Percentiles rank a stretch among this genome's conserved stretches.
Conservation (phyloP, 2,797 vertebrate genomes). For the Chiloscyllium punctatum region DNA sequence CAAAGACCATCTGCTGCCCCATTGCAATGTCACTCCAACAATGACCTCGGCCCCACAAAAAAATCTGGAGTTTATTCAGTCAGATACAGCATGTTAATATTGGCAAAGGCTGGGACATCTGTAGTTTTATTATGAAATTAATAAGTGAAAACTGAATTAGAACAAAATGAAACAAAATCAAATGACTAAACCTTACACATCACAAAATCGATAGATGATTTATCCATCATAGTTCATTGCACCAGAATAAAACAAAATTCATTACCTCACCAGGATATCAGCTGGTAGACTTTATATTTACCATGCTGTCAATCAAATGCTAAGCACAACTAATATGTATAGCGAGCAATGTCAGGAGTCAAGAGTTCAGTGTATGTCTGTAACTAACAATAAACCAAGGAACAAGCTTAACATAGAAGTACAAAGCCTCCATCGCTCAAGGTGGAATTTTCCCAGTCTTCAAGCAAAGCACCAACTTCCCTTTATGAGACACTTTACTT, state of each 20-base stretch:
- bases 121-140: background rate
- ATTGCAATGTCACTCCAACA: slow-evolving; percentile 2
- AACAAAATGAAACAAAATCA: slow-evolving; percentile 16
- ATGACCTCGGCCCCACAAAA: background rate
- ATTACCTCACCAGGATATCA: background rate
- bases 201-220: background rate
- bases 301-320: background rate
- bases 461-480: no score
- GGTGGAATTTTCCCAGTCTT: no score
- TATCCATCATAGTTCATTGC: background rate
- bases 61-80: background rate
- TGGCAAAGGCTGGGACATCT: slow-evolving; percentile 1
- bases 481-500: no score
- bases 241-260: background rate
- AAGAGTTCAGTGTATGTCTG: background rate
- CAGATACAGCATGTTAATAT: slow-evolving; percentile 21
- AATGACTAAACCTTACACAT: background rate
- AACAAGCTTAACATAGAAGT: background rate
- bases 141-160: background rate
- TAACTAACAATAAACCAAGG: background rate
- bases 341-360: background rate
- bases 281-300: background rate
- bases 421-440: background rate
- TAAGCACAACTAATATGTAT: background rate
- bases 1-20: slow-evolving; percentile 7